A percentile compares a stretch with the other conserved stretches of the same genome.
Conservation (phyloP, 2,113 vertebrate genomes). For the Limnothrissa miodon region DNA sequence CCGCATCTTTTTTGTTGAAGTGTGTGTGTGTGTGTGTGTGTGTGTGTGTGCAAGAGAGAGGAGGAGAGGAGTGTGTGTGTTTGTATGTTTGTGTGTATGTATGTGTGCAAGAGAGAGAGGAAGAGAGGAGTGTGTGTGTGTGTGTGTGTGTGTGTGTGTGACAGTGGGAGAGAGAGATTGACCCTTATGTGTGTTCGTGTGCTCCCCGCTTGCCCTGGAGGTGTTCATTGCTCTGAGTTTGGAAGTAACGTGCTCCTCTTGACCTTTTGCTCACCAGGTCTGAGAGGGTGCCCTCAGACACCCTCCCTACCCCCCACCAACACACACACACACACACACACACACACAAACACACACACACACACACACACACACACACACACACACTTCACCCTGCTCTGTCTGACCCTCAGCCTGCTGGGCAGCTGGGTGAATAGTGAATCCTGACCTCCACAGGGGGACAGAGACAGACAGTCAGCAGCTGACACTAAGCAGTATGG, state of each 20-base stretch:
- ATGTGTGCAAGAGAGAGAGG: no score
- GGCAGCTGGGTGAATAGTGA: conserved; percentile 10
- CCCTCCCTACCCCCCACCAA: no score
- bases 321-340: not conserved
- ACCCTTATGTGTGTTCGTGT: conserved; percentile 5
- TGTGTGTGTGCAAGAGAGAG: no score
- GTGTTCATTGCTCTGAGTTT: conserved; percentile 25
- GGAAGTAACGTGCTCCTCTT: conserved; percentile 46
- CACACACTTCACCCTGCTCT: not conserved
- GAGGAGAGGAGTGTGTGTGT: no score
- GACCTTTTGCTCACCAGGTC: conserved; percentile 45
- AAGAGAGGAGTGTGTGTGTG: not conserved
- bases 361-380: not conserved
- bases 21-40: not conserved
- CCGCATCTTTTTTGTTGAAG: not conserved
- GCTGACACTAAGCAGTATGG: conserved; percentile 20
- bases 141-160: not conserved
- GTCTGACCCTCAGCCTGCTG: not conserved
- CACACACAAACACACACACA: not conserved
- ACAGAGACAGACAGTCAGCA: conserved; percentile 40
- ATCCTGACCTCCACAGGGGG: not conserved
- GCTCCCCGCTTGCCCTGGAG: conserved; percentile 13
- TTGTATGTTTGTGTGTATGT: not conserved
- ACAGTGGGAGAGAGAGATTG: not conserved
- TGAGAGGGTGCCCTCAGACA: conserved; percentile 22